phyloP scores from a whole-genome alignment of 2,888 invertebrate species.

The Pseudoips prasinana region DNA sequence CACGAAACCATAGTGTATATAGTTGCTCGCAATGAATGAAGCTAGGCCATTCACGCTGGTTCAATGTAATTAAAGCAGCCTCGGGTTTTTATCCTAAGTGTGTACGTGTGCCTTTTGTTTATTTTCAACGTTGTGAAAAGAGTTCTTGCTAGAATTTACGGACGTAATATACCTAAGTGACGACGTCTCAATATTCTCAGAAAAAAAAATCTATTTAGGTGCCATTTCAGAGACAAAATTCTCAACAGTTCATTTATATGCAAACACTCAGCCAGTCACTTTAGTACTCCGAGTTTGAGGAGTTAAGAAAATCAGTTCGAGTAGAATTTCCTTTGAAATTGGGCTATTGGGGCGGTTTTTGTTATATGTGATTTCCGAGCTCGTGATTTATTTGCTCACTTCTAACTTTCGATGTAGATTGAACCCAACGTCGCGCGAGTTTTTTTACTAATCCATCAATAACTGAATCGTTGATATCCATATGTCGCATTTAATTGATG shows the following conservation, averaged over 20 bases:
- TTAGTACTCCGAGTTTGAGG: conserved; percentile 27
- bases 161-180: too few species aligned
- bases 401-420: conserved; percentile 13
- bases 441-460: conserved; percentile 17
- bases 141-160: conserved; percentile 34
- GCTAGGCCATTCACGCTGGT: conserved; percentile 60
- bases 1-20: conserved; percentile 44
- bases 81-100: conserved; percentile 65
- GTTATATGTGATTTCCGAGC: conserved; percentile 18
- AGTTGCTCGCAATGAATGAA: conserved; percentile 59
- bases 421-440: conserved; percentile 10
- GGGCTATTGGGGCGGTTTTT: conserved; percentile 9
- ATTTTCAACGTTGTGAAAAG: conserved; percentile 34
- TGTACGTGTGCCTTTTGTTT: conserved; percentile 49
- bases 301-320: conserved; percentile 31
- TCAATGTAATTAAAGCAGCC: conserved; percentile 73
- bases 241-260: conserved; percentile 30
- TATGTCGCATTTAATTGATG: too few species aligned
- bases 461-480: too few species aligned
- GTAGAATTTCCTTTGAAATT: conserved; percentile 27
- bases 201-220: too few species aligned
- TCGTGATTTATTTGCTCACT: conserved; percentile 21
- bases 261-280: conserved; percentile 28
- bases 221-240: too few species aligned
- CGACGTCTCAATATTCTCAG: too few species aligned